These are phyloP conservation scores for Aptenodytes patagonicus DNA, from an alignment of 2,113 vertebrate genomes.

Conservation along the genomic window DNA sequence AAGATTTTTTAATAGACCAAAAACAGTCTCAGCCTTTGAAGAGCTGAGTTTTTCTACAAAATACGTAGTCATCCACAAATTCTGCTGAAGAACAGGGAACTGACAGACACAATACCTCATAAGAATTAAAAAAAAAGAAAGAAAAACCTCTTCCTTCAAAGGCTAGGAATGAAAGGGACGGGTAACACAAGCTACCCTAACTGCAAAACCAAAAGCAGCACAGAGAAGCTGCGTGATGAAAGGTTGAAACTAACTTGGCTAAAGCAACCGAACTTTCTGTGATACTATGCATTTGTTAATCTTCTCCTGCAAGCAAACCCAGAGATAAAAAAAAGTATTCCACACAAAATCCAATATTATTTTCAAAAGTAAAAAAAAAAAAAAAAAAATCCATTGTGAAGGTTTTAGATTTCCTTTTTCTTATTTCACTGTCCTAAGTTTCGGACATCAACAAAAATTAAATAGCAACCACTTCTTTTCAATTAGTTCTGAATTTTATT, in stretches of 20 bases:
- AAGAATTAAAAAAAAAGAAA: not conserved
- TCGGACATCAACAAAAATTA: not conserved
- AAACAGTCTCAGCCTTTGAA: not conserved
- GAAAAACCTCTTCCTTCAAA: not conserved
- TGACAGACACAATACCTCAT: not conserved
- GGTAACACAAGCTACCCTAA: not conserved
- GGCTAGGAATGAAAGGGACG: not conserved
- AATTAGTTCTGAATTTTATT: not conserved
- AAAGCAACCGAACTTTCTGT: not conserved
- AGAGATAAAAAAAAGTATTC: not conserved
- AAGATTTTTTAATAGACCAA: not conserved
- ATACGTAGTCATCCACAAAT: not conserved
- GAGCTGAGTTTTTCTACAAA: not conserved
- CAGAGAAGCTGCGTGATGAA: not conserved
- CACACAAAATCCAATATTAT: not conserved
- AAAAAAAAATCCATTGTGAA: not conserved
- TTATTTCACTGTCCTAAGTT: not conserved
- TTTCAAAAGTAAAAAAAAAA: not conserved
- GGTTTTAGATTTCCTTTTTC: not conserved
- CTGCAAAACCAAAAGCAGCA: not conserved
- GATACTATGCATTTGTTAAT: not conserved
- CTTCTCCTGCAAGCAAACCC: not conserved
- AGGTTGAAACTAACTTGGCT: not conserved
- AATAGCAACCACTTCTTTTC: not conserved
- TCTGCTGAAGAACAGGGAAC: not conserved